phyloP scores from a whole-genome alignment of 2,888 invertebrate genomes.

The Incurvaria masculella region DNA sequence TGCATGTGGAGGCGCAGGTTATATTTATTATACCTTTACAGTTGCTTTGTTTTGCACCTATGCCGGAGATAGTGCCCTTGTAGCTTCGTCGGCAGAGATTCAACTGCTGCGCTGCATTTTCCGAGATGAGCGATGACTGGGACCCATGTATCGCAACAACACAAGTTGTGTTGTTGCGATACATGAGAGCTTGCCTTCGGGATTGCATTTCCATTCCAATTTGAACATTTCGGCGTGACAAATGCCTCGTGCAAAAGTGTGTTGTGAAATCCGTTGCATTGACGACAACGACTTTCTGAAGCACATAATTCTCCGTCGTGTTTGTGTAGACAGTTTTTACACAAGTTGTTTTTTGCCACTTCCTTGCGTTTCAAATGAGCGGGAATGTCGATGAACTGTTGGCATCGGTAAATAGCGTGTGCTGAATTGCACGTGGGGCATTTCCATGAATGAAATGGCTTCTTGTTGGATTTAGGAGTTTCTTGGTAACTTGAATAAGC shows the following conservation, averaged over 20 bases:
- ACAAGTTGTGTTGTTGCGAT: no score
- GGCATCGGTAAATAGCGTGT: no score
- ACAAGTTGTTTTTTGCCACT: background rate
- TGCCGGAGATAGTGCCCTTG: conserved; percentile 8
- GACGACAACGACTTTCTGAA: conserved; percentile 12
- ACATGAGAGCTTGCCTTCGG: conserved; percentile 11
- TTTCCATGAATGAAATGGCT: background rate
- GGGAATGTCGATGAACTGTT: no score
- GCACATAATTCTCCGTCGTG: conserved; percentile 7
- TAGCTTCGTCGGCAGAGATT: conserved; percentile 3
- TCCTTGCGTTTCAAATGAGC: background rate
- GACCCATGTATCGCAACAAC: no score
- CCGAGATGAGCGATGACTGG: conserved; percentile 13
- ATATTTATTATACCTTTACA: conserved; percentile 11
- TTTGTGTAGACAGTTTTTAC: background rate
- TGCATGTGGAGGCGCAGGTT: conserved; percentile 5
- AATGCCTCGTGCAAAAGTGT: no score
- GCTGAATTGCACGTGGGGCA: background rate
- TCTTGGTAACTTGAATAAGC: no score
- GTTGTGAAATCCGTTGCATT: conserved; percentile 9
- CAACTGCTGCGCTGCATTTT: conserved; percentile 13
- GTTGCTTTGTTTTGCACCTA: conserved; percentile 10
- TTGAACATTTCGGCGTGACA: no score
- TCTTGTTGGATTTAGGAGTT: no score
- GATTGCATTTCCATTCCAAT: background rate